Conservation (phyloP, 2,888 invertebrate species). For the Creontiades dilutus region DNA sequence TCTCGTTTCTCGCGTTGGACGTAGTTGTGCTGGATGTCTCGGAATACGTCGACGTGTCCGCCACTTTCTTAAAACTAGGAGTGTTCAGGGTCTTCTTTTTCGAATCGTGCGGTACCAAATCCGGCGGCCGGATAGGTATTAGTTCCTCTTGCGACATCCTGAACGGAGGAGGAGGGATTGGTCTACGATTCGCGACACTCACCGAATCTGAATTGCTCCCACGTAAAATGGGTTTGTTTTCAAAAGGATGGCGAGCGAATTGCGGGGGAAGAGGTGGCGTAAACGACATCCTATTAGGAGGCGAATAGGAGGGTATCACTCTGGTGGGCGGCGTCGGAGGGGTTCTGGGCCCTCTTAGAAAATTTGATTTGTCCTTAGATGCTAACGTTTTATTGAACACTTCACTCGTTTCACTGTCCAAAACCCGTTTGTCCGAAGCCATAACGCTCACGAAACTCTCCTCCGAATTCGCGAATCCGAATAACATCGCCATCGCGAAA, state of each 20-base stretch:
- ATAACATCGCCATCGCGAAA: slow-evolving; percentile 62
- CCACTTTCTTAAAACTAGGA: slow-evolving; percentile 83
- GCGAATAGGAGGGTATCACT: slow-evolving; percentile 87
- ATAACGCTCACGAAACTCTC: slow-evolving; percentile 66
- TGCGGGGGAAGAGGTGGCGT: slow-evolving; percentile 92
- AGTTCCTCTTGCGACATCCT: slow-evolving; percentile 84
- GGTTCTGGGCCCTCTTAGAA: slow-evolving; percentile 82
- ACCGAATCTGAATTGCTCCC: slow-evolving; percentile 83
- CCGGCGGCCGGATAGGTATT: slow-evolving; percentile 88
- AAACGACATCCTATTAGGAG: slow-evolving; percentile 86
- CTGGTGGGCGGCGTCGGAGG: slow-evolving; percentile 78
- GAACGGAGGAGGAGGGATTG: slow-evolving; percentile 87
- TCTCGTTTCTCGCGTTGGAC: slow-evolving; percentile 77
- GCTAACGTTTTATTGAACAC: slow-evolving; percentile 76
- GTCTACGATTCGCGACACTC: slow-evolving; percentile 85
- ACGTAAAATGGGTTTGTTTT: slow-evolving; percentile 92
- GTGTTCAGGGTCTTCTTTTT: slow-evolving; percentile 88
- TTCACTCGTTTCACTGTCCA: slow-evolving; percentile 75
- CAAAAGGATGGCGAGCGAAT: slow-evolving; percentile 87
- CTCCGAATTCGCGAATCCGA: slow-evolving; percentile 71
- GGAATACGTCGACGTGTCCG: slow-evolving; percentile 76
- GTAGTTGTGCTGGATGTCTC: slow-evolving; percentile 76
- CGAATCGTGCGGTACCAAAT: slow-evolving; percentile 80
- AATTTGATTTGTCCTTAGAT: slow-evolving; percentile 75
- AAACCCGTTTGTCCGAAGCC: slow-evolving; percentile 74